A percentile compares a stretch with the other conserved stretches of the same genome.
These are phyloP conservation scores for Esox masquinongy DNA, from an alignment of 2,797 vertebrate genomes.

Conservation along the genomic window DNA sequence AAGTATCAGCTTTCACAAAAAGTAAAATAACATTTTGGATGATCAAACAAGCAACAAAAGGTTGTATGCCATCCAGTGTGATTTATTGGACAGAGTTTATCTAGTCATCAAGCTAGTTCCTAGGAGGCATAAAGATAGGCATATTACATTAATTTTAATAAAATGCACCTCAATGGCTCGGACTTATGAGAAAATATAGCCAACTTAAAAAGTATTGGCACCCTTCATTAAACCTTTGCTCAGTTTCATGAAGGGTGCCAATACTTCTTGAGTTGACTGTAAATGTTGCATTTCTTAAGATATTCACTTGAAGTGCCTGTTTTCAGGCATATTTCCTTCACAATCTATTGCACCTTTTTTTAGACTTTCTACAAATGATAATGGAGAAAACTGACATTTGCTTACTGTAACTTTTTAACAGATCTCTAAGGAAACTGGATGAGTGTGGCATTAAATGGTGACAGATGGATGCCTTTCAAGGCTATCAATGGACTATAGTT, in stretches of 20 bases:
- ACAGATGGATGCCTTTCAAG: constrained; percentile 24
- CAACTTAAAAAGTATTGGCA: too few relatives aligned
- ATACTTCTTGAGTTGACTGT: too few relatives aligned
- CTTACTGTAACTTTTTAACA: constrained; percentile 23
- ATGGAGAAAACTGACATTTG: constrained; percentile 37
- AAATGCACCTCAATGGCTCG: constrained; percentile 17
- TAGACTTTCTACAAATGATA: constrained; percentile 36
- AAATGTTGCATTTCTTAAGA: constrained; percentile 39
- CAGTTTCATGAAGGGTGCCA: too few relatives aligned
- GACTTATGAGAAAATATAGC: constrained; percentile 29
- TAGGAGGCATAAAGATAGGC: constrained; percentile 9
- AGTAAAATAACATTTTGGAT: not conserved
- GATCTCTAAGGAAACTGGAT: constrained; percentile 48
- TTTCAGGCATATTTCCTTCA: constrained; percentile 19
- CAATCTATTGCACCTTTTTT: constrained; percentile 29
- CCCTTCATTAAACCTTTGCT: too few relatives aligned
- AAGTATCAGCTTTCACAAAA: constrained; percentile 8
- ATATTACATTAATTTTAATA: constrained; percentile 51
- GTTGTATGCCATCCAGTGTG: constrained; percentile 29
- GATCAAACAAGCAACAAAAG: constrained; percentile 37
- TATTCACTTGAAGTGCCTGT: constrained; percentile 41
- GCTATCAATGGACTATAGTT: constrained; percentile 46
- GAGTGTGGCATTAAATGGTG: constrained; percentile 19
- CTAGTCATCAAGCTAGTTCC: not conserved
- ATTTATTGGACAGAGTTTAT: constrained; percentile 33